A percentile compares a stretch with the other conserved stretches of the same genome.
These are phyloP conservation scores for Battus philenor DNA, from an alignment of 1,140 invertebrate species.

Conservation along the genomic window DNA sequence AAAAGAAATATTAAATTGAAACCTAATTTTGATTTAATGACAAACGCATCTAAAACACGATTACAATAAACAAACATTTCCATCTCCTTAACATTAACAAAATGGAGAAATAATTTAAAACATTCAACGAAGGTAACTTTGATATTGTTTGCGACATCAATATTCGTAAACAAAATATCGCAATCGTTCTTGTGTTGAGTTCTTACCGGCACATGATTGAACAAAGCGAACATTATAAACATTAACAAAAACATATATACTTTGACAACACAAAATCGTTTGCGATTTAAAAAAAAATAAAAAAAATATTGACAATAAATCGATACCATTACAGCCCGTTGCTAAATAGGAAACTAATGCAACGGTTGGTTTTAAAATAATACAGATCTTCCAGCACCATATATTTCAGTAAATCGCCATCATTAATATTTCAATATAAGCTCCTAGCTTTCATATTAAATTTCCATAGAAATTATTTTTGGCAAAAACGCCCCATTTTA, in stretches of 20 bases:
- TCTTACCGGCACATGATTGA: too few species aligned
- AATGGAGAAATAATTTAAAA: slow-evolving; percentile 7
- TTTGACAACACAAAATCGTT: slow-evolving; percentile 22
- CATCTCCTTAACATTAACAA: slow-evolving; percentile 13
- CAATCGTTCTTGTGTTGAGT: slow-evolving; percentile 2
- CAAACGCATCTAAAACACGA: too few species aligned
- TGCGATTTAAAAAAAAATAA: slow-evolving; percentile 27
- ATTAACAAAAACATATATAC: too few species aligned
- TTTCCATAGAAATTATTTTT: too few species aligned
- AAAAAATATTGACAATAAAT: slow-evolving; percentile 27
- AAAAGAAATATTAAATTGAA: too few species aligned
- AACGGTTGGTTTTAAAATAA: slow-evolving; percentile 31
- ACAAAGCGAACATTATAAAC: slow-evolving; percentile 6
- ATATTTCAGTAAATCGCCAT: slow-evolving; percentile 35
- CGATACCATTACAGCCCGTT: slow-evolving; percentile 23
- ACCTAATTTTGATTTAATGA: too few species aligned
- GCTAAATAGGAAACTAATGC: slow-evolving; percentile 21
- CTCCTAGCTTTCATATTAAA: too few species aligned
- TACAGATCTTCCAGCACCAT: slow-evolving; percentile 71
- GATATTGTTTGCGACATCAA: slow-evolving; percentile 12
- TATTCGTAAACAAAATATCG: slow-evolving; percentile 5
- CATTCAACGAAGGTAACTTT: slow-evolving; percentile 6
- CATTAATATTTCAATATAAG: slow-evolving; percentile 30
- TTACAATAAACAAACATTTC: slow-evolving; percentile 14
- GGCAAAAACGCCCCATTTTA: slow-evolving; percentile 22